A percentile compares a stretch with the other conserved stretches of the same genome.
Conservation (phyloP, 2,113 vertebrate species). For the Myrmecobius fasciatus region DNA sequence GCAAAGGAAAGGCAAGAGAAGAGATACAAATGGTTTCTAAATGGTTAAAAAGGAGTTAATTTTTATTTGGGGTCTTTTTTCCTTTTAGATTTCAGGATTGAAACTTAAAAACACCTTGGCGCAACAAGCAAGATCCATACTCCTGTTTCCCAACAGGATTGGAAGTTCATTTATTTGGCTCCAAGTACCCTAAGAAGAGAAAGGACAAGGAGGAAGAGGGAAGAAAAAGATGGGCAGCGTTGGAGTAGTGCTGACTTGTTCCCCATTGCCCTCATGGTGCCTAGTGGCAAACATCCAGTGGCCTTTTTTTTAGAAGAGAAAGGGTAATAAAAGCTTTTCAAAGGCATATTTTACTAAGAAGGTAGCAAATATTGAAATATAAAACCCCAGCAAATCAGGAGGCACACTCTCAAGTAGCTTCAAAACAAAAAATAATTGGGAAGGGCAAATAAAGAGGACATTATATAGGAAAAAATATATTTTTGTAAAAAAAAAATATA, state of each 20-base stretch:
- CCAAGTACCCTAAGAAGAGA: not conserved
- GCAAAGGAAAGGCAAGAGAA: not conserved
- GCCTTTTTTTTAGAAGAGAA: slow-evolving; percentile 27
- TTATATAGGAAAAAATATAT: not conserved
- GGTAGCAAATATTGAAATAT: not conserved
- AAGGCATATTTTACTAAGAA: not conserved
- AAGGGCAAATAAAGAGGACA: not conserved
- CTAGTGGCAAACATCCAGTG: not conserved
- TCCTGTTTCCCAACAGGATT: slow-evolving; percentile 33
- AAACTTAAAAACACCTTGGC: slow-evolving; percentile 45
- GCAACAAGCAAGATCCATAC: slow-evolving; percentile 32
- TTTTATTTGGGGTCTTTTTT: slow-evolving; percentile 28
- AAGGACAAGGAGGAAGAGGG: slow-evolving; percentile 17
- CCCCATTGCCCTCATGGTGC: slow-evolving; percentile 1
- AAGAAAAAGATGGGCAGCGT: not conserved
- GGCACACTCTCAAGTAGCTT: not conserved
- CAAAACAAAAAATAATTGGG: not conserved
- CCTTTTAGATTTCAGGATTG: slow-evolving; percentile 46
- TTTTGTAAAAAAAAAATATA: not conserved
- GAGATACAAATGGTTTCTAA: not conserved
- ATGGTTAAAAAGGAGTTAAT: slow-evolving; percentile 23
- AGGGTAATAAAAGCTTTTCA: not conserved
- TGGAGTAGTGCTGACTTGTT: not conserved
- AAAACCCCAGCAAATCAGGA: not conserved
- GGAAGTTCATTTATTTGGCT: not conserved